Conservation (phyloP, 2,888 invertebrate genomes). For the Chloroclystis v-ata region DNA sequence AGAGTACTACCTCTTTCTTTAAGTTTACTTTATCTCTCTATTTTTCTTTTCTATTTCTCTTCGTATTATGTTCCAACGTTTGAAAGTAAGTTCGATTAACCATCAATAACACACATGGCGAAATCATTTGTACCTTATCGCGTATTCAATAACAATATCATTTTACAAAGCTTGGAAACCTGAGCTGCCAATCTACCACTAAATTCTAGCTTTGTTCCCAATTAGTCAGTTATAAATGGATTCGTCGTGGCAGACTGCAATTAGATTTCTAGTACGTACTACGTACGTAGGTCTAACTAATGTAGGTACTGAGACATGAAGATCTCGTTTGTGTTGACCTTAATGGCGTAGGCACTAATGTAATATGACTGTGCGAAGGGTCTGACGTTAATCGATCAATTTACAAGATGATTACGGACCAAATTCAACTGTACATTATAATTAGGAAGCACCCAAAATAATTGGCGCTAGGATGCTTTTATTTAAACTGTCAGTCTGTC, state of each 20-base stretch:
- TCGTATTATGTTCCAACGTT: too few relatives aligned
- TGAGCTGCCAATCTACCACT: conserved; percentile 28
- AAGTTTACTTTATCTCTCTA: too few relatives aligned
- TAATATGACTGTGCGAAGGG: background rate
- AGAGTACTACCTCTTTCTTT: too few relatives aligned
- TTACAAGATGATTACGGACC: background rate
- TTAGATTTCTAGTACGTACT: conserved; percentile 24
- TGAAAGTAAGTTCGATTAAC: too few relatives aligned
- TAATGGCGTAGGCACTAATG: background rate
- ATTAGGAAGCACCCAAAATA: too few relatives aligned
- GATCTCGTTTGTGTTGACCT: background rate
- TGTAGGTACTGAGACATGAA: background rate
- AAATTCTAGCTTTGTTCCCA: conserved; percentile 46
- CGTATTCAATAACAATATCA: too few relatives aligned
- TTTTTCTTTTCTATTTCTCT: too few relatives aligned
- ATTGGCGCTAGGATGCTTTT: too few relatives aligned
- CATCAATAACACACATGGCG: too few relatives aligned
- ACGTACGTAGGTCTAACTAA: background rate
- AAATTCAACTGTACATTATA: too few relatives aligned
- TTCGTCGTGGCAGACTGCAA: conserved; percentile 29
- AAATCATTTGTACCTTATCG: too few relatives aligned
- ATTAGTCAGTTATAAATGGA: conserved; percentile 54
- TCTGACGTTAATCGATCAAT: background rate
- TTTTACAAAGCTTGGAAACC: background rate
- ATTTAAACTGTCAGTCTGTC: too few relatives aligned